A percentile compares a stretch with the other conserved stretches of the same genome.
Evolutionary conservation across 2,797 vertebrate genomes (phyloP).

Genomic region (Aldrovandia affinis): DNA sequence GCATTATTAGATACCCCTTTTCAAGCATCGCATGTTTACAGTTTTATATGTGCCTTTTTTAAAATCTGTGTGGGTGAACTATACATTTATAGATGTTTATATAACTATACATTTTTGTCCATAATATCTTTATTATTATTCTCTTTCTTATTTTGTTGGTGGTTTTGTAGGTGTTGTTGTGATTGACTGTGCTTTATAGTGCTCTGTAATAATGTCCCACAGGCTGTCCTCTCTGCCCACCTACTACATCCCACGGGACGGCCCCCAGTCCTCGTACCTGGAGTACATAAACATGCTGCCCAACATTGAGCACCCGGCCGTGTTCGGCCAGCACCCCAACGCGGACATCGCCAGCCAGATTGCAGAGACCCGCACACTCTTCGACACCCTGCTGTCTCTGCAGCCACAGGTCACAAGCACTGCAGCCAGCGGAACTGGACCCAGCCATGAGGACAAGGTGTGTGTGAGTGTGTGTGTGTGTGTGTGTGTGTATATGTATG

Average conservation of each 20-base stretch:
- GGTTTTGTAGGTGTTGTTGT: neutral
- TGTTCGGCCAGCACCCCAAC: constrained; percentile 88
- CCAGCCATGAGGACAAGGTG: constrained; percentile 82
- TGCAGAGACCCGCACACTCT: constrained; percentile 78
- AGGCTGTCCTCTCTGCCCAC: constrained; percentile 76
- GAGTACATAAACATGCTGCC: constrained; percentile 79
- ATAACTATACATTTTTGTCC: too few species aligned
- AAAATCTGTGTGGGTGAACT: too few species aligned
- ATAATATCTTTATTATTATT: too few species aligned
- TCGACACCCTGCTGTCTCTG: constrained; percentile 86
- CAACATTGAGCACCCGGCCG: constrained; percentile 78
- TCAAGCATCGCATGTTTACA: too few species aligned
- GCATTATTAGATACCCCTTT: too few species aligned
- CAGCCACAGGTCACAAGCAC: constrained; percentile 79
- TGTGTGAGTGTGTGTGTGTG: neutral
- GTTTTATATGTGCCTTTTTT: too few species aligned
- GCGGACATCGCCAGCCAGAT: constrained; percentile 87
- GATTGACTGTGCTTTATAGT: constrained; percentile 19
- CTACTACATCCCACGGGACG: constrained; percentile 82
- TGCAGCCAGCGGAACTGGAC: constrained; percentile 50
- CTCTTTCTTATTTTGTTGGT: neutral
- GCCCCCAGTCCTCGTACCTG: constrained; percentile 72
- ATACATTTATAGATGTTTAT: too few species aligned
- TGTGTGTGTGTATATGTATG: neutral
- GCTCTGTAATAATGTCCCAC: constrained; percentile 11